Conservation (phyloP, 2,113 vertebrate species). For the Vombatus ursinus region DNA sequence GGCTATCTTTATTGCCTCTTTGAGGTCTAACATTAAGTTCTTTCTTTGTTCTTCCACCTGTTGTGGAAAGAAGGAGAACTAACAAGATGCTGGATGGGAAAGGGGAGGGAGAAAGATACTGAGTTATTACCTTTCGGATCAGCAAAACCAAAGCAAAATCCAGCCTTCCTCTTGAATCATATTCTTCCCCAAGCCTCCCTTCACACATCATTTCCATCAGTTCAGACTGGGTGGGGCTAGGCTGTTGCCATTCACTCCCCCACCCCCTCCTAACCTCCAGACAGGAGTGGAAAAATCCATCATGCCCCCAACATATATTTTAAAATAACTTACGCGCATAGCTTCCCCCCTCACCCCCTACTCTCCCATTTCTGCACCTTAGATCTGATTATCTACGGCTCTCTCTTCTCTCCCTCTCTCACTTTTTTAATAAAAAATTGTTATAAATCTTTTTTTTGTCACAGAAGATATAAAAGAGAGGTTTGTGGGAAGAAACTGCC, state of each 20-base stretch:
- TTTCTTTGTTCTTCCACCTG: conserved; percentile 8
- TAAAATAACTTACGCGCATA: conserved; percentile 78
- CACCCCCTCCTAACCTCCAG: conserved; percentile 7
- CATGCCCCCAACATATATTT: conserved; percentile 73
- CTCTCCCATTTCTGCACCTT: conserved; percentile 67
- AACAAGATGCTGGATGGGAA: background rate
- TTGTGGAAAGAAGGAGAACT: conserved; percentile 19
- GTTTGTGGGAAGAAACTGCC: conserved; percentile 66
- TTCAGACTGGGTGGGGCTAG: background rate
- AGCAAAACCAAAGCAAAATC: background rate
- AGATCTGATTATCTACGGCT: conserved; percentile 75
- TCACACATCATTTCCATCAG: conserved; percentile 60
- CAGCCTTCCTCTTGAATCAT: accelerated
- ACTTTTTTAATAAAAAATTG: conserved; percentile 78
- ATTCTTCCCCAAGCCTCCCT: conserved; percentile 33
- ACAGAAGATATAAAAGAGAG: conserved; percentile 64
- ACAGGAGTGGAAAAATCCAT: conserved; percentile 74
- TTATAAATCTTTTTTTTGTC: conserved; percentile 78
- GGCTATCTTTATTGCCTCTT: background rate
- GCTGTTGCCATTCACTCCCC: conserved; percentile 7
- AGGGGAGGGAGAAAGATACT: background rate
- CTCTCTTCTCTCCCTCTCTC: conserved; percentile 31
- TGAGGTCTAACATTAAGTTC: too few species aligned
- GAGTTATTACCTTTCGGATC: background rate
- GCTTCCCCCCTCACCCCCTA: conserved; percentile 56